These are phyloP conservation scores for Vanessa atalanta DNA, from an alignment of 1,140 invertebrate species.

Conservation along the genomic window DNA sequence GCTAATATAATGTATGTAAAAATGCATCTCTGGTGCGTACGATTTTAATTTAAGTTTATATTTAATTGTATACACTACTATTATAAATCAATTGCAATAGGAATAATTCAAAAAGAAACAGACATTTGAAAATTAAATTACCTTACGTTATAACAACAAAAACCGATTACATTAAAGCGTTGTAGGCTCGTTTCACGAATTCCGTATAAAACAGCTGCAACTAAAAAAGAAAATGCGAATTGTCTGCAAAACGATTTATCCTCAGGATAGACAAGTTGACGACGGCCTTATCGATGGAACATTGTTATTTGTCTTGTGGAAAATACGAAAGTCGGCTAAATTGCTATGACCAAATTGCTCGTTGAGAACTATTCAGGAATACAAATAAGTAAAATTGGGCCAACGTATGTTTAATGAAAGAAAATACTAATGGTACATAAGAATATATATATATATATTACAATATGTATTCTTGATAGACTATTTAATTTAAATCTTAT, in stretches of 20 bases:
- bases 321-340: slow-evolving; percentile 61
- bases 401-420: slow-evolving; percentile 12
- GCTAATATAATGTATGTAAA: too few species aligned
- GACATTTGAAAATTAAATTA: too few species aligned
- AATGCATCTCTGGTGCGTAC: too few species aligned
- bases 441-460: neutral
- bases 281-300: slow-evolving; percentile 70
- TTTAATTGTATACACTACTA: too few species aligned
- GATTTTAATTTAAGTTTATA: too few species aligned
- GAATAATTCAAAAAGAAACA: too few species aligned
- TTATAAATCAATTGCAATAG: too few species aligned
- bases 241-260: slow-evolving; percentile 60
- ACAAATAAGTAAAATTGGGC: slow-evolving; percentile 41
- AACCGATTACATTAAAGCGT: neutral
- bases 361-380: slow-evolving; percentile 51
- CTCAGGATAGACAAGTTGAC: slow-evolving; percentile 63
- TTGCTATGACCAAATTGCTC: slow-evolving; percentile 51
- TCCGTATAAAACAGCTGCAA: slow-evolving; percentile 17
- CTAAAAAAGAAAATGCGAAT: slow-evolving; percentile 57
- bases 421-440: neutral
- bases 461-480: too few species aligned
- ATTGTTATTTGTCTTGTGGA: slow-evolving; percentile 64
- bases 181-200: neutral
- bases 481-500: too few species aligned
- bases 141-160: neutral